A percentile compares a stretch with the other conserved stretches of the same genome.
Evolutionary conservation across 1,140 invertebrate genomes (phyloP).

Genomic region (Solen grandis): DNA sequence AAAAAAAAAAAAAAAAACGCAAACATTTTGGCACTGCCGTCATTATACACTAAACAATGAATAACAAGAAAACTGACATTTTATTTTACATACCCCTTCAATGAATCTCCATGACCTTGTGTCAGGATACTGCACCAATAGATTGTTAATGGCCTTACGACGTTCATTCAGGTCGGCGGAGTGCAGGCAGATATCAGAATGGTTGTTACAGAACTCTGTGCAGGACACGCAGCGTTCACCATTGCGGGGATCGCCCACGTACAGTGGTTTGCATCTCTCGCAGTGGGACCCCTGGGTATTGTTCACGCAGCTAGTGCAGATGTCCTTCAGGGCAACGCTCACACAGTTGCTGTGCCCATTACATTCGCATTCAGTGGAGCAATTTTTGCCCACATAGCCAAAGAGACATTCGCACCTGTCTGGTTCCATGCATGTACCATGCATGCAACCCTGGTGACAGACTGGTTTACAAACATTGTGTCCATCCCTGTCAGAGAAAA

Average conservation of each 20-base stretch:
- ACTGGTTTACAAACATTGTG: conserved; percentile 88
- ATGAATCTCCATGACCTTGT: not conserved
- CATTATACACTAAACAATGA: too few species aligned
- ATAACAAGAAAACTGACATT: too few species aligned
- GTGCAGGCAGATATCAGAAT: conserved; percentile 89
- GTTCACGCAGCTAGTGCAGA: conserved; percentile 93
- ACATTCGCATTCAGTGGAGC: conserved; percentile 95
- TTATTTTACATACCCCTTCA: not conserved
- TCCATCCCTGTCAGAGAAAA: conserved; percentile 47
- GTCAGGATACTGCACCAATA: not conserved
- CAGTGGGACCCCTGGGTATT: conserved; percentile 93
- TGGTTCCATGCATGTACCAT: conserved; percentile 92
- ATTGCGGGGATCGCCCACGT: conserved; percentile 94
- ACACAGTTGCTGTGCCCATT: conserved; percentile 96
- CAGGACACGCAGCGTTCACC: conserved; percentile 94
- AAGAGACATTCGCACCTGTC: conserved; percentile 95
- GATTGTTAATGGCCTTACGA: not conserved
- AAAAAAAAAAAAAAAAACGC: too few species aligned
- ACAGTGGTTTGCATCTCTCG: conserved; percentile 92
- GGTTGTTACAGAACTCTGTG: conserved; percentile 93
- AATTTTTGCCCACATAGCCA: conserved; percentile 96
- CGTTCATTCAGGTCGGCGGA: not conserved
- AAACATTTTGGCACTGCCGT: too few species aligned
- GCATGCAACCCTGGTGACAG: conserved; percentile 93
- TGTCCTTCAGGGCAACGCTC: conserved; percentile 90